Evolutionary conservation across 1,140 invertebrate species (phyloP), one percentile per base, ranked within the genome.

Genomic region (Matsumurasca onukii): DNA sequence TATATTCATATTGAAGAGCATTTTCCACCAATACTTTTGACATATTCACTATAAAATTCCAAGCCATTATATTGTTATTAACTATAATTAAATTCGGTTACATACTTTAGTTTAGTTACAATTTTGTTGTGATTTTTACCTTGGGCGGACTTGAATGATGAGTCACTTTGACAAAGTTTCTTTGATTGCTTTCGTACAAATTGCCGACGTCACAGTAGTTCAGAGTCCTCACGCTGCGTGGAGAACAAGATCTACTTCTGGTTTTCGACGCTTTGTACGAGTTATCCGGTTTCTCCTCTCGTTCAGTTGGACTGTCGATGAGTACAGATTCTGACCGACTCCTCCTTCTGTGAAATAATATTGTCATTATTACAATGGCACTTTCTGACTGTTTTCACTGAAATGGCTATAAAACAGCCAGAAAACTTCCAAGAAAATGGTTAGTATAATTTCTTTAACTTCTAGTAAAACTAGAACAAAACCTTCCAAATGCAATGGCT

Each of bases 121-220:
- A n/a, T n/a, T n/a, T n/a, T n/a, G n/a, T n/a, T n/a, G n/a, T n/a
- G 34, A 12, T 15, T 5, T 22, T 59, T 27, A 59, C 55, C 25
- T 59, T 25, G 13, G 55, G 55, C 25, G 55, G 24, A 13, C 22
- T 27, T 2, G 55, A 59, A 24, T 59, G 55, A 24, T 59, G 55
- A 27, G 55, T 59, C 9, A 59, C 55, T 9, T 12, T 59, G 2
- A 59, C 55, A 59, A 13, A 27, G n/a, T 24, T 59, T 12, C 24
- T 22, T 27, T 59, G 55, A 59, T 59, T 59, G 30, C 55, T 59
- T n/a, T 59, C 55, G n/a, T 27, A 59, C 13, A 59, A 9, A 29
- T 59, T 59, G 12, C 55, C 55, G 30, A 9, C 15, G 3, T 27
- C 55, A 59, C 25, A 29, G n/a, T 59, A 59, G 3, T 59, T 59